Conservation (phyloP, 2,888 invertebrate species). For the Antheraea assamensis region DNA sequence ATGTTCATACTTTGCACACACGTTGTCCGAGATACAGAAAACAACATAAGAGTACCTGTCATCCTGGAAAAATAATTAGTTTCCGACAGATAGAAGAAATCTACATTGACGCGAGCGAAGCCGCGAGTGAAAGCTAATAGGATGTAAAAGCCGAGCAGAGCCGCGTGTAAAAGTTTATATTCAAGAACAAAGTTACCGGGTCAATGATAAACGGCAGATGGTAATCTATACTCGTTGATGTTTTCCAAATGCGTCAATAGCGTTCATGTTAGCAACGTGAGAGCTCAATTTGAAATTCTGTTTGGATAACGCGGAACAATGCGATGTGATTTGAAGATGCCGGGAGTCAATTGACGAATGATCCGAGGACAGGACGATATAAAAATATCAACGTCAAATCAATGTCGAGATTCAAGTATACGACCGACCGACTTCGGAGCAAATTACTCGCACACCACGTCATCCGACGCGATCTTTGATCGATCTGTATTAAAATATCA, state of each 20-base stretch:
- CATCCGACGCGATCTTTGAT: background rate
- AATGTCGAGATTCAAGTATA: constrained; percentile 13
- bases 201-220: background rate
- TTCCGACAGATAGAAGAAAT: no score
- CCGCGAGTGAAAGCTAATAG: no score
- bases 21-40: no score
- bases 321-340: constrained; percentile 19
- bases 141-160: no score
- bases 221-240: background rate
- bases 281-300: constrained; percentile 1
- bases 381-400: constrained; percentile 15
- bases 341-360: constrained; percentile 21
- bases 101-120: no score
- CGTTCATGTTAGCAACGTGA: background rate
- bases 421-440: background rate
- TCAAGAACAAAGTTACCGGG: background rate
- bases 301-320: constrained; percentile 12
- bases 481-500: background rate
- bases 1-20: no score
- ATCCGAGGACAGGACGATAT: constrained; percentile 21
- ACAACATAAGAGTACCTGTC: no score
- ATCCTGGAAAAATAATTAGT: no score
- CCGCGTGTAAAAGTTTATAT: background rate
- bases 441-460: constrained; percentile 3
- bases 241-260: background rate